These are phyloP conservation scores for Tenebrio molitor DNA, from an alignment of 1,140 invertebrate genomes.

Conservation along the genomic window DNA sequence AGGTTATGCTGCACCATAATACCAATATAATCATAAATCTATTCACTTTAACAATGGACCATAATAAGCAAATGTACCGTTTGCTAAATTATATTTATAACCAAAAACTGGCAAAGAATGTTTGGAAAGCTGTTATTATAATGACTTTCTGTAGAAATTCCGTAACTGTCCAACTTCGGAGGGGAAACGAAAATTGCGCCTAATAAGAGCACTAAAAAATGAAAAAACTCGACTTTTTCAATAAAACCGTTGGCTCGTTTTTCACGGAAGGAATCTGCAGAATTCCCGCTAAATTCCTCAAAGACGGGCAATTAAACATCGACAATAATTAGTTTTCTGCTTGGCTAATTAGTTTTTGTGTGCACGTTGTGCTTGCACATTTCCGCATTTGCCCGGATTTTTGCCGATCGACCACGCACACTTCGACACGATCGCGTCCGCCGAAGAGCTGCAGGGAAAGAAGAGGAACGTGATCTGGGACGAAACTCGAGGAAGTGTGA, in stretches of 20 bases:
- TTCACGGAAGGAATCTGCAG: conserved; percentile 2
- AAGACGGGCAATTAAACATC: conserved; percentile 11
- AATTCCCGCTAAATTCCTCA: conserved; percentile 15
- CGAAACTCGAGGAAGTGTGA: conserved; percentile 28
- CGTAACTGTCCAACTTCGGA: not conserved
- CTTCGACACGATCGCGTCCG: not conserved
- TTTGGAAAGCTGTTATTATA: not conserved
- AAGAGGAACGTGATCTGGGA: conserved; percentile 37
- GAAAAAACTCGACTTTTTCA: conserved; percentile 5
- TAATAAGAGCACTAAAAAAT: conserved; percentile 12
- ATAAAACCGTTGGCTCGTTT: not conserved
- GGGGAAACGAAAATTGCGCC: not conserved
- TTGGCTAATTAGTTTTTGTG: conserved; percentile 31
- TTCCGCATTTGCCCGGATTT: conserved; percentile 19
- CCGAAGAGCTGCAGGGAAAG: not conserved
- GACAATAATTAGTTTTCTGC: conserved; percentile 19
- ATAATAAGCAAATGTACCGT: conserved; percentile 33
- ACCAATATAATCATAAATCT: conserved; percentile 9
- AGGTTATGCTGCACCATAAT: not conserved
- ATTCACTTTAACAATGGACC: conserved; percentile 23
- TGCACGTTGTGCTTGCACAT: conserved; percentile 8
- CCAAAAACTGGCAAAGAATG: not conserved
- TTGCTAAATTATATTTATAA: conserved; percentile 34
- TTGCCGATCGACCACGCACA: conserved; percentile 12
- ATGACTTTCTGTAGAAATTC: not conserved